phyloP scores from a whole-genome alignment of 2,797 vertebrate genomes.

The Lepilemur ruficaudatus region DNA sequence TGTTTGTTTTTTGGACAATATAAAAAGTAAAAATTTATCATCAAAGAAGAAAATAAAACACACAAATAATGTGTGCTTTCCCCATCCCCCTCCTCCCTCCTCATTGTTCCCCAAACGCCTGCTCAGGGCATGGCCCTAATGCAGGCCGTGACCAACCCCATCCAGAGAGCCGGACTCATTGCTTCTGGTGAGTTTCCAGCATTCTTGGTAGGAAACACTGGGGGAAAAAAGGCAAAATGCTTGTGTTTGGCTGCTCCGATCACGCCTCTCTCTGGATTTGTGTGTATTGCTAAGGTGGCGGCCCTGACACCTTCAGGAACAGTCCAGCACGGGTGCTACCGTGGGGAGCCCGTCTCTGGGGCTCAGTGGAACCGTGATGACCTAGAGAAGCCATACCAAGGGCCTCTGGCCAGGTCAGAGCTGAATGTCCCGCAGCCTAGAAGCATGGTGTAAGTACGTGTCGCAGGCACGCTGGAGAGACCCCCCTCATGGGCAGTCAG shows the following conservation, averaged over 20 bases:
- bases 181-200: background rate
- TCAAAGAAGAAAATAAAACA: background rate
- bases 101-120: background rate
- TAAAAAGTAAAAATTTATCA: background rate
- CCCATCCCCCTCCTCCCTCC: background rate
- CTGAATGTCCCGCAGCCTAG: background rate
- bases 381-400: too few species aligned
- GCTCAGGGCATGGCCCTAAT: background rate
- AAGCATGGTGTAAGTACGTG: background rate
- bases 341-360: too few species aligned
- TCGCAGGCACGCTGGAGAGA: background rate
- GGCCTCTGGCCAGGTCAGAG: background rate
- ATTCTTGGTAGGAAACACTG: accelerated
- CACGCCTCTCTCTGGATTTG: background rate
- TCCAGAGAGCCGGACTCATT: background rate
- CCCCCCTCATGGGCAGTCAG: accelerated
- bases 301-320: background rate
- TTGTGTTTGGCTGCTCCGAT: background rate
- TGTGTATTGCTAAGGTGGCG: too few species aligned
- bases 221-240: too few species aligned
- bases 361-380: background rate
- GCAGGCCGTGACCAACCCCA: accelerated
- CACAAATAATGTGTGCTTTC: background rate
- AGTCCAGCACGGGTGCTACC: too few species aligned
- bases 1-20: background rate